Percentiles rank a stretch among this genome's conserved stretches.
Conservation (phyloP, 2,797 vertebrate genomes). For the Anableps anableps region DNA sequence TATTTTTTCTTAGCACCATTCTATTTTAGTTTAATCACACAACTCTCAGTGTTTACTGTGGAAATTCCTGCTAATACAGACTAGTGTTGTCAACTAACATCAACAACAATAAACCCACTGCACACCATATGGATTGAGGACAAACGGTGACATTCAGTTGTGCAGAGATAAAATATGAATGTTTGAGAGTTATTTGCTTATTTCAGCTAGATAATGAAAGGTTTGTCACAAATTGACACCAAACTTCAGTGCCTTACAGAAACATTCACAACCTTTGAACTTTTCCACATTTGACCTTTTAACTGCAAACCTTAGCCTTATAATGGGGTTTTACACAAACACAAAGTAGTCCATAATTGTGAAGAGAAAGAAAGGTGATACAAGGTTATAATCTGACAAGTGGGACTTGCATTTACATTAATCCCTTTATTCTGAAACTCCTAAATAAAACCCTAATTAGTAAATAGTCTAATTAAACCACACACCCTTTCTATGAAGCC, state of each 20-base stretch:
- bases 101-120: background rate
- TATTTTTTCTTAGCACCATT: background rate
- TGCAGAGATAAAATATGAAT: background rate
- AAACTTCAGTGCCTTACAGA: background rate
- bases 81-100: background rate
- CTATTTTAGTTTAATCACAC: background rate
- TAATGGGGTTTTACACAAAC: too few species aligned
- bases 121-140: background rate
- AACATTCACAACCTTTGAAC: background rate
- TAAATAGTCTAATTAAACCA: background rate
- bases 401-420: too few species aligned
- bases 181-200: background rate
- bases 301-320: background rate
- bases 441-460: too few species aligned
- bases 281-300: background rate
- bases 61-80: slow-evolving; percentile 1
- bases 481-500: background rate
- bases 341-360: too few species aligned
- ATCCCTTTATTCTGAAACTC: too few species aligned
- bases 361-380: too few species aligned
- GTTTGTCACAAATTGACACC: background rate
- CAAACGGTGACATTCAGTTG: background rate
- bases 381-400: background rate
- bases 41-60: slow-evolving; percentile 1
- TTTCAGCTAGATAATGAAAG: background rate